Evolutionary conservation across 2,888 invertebrate genomes (phyloP).

Genomic region (Drosophila hamatofila): DNA sequence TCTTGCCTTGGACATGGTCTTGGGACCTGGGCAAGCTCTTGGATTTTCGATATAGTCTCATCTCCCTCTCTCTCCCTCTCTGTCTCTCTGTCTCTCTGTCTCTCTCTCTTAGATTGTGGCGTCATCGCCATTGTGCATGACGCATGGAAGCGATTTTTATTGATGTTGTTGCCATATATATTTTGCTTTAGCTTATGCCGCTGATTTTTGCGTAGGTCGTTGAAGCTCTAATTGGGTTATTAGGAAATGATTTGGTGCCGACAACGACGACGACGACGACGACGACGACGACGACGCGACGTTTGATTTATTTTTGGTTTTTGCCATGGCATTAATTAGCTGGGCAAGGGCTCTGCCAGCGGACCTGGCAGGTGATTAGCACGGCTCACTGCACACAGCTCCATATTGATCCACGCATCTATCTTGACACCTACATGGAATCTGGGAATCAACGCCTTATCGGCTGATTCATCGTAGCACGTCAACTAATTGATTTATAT

Average conservation of each 20-base stretch:
- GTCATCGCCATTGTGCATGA: slow-evolving; percentile 53
- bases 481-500: slow-evolving; percentile 63
- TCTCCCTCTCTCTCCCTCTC: not conserved
- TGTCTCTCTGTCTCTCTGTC: not conserved
- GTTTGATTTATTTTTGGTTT: slow-evolving; percentile 60
- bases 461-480: slow-evolving; percentile 55
- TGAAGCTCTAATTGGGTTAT: slow-evolving; percentile 73
- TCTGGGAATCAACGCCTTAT: slow-evolving; percentile 20
- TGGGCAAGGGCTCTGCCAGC: slow-evolving; percentile 8
- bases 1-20: slow-evolving; percentile 3
- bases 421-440: slow-evolving; percentile 46
- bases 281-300: slow-evolving; percentile 28
- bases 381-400: slow-evolving; percentile 20
- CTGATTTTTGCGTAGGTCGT: slow-evolving; percentile 48
- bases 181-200: slow-evolving; percentile 6
- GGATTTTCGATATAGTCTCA: not conserved
- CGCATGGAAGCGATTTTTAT: slow-evolving; percentile 49
- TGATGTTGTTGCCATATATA: slow-evolving; percentile 10
- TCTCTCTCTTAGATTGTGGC: slow-evolving; percentile 24
- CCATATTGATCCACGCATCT: slow-evolving; percentile 53
- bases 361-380: slow-evolving; percentile 49
- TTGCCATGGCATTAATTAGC: slow-evolving; percentile 68
- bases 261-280: slow-evolving; percentile 18
- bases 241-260: slow-evolving; percentile 67
- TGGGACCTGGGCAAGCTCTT: not conserved